Conservation (phyloP, 1,140 invertebrate genomes). For the Sinonovacula constricta region DNA sequence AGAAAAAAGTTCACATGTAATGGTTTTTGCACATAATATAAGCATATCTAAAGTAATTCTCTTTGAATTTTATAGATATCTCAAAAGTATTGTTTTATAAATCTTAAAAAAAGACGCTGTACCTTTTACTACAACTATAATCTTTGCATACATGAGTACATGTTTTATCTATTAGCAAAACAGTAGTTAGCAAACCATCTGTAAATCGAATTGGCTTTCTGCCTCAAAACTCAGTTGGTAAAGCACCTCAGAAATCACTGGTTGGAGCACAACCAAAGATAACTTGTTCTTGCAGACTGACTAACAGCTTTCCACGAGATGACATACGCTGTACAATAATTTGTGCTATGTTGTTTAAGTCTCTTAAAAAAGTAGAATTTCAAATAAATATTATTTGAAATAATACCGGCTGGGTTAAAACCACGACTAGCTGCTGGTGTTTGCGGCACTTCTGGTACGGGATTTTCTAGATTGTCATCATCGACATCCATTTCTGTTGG, state of each 20-base stretch:
- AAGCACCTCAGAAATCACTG: not conserved
- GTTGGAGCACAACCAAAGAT: not conserved
- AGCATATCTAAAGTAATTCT: no score
- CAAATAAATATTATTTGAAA: not conserved
- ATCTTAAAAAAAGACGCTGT: no score
- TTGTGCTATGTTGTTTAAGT: not conserved
- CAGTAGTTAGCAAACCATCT: no score
- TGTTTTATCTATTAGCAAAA: no score
- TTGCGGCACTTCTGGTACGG: conserved; percentile 9
- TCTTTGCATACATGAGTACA: no score
- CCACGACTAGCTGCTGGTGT: conserved; percentile 24
- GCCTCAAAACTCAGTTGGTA: not conserved
- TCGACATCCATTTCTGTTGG: conserved; percentile 33
- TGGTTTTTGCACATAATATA: no score
- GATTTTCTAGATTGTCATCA: not conserved
- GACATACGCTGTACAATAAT: not conserved
- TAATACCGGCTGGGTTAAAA: conserved; percentile 28
- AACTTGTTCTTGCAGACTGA: not conserved
- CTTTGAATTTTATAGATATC: no score
- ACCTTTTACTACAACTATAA: no score
- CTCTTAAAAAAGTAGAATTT: not conserved
- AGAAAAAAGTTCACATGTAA: no score
- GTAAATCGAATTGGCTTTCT: no score
- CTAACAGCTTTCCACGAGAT: not conserved
- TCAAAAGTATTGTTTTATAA: no score